Evolutionary conservation across 2,888 invertebrate species (phyloP).

Genomic region (Orthonevra nobilis): DNA sequence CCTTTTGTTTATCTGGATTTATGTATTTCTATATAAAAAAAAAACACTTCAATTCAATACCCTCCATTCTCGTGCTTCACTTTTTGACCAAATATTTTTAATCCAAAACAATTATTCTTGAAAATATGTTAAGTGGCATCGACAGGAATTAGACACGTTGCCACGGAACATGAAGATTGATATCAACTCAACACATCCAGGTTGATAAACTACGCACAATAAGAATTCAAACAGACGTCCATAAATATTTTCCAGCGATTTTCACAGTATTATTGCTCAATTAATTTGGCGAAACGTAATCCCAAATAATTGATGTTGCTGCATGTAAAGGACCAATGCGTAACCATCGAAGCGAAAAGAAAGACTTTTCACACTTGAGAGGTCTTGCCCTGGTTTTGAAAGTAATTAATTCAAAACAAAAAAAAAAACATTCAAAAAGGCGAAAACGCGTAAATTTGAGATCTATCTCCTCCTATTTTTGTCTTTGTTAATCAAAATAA

Average conservation of each 20-base stretch:
- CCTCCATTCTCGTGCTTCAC: too few relatives aligned
- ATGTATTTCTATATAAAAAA: too few relatives aligned
- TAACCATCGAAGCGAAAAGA: background rate
- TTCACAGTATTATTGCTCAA: constrained; percentile 46
- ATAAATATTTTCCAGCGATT: constrained; percentile 11
- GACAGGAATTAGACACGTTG: constrained; percentile 1
- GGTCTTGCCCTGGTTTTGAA: constrained; percentile 5
- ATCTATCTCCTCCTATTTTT: constrained; percentile 18
- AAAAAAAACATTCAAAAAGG: constrained; percentile 3
- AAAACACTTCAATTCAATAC: too few relatives aligned
- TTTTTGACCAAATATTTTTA: too few relatives aligned
- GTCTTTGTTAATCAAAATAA: constrained; percentile 48
- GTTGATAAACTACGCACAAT: constrained; percentile 39
- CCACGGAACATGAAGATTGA: constrained; percentile 29
- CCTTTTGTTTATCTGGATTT: too few relatives aligned
- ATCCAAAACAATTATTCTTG: background rate
- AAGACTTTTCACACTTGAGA: constrained; percentile 49
- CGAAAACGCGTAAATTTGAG: constrained; percentile 19
- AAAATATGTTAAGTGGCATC: constrained; percentile 11
- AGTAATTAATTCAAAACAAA: constrained; percentile 43
- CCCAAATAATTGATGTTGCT: constrained; percentile 52
- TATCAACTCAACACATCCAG: constrained; percentile 16
- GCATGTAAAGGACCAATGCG: constrained; percentile 27
- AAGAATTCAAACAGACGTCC: background rate
- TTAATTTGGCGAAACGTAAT: constrained; percentile 50